Percentiles rank a stretch among this genome's conserved stretches.
phyloP scores from a whole-genome alignment of 2,797 vertebrate species.

The Enteromius mattozi region DNA sequence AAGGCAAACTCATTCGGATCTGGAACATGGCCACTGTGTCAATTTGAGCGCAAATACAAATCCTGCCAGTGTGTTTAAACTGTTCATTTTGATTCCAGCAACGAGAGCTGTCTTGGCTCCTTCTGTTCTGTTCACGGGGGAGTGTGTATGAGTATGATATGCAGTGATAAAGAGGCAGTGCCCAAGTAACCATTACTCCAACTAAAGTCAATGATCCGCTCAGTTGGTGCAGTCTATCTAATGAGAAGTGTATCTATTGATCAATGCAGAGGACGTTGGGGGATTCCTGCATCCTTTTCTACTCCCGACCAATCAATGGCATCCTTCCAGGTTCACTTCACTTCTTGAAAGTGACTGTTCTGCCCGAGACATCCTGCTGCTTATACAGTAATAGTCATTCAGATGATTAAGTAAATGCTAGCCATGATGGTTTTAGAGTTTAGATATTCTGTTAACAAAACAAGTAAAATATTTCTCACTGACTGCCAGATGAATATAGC shows the following conservation, averaged over 20 bases:
- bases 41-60: slow-evolving; percentile 10
- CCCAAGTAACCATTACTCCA: slow-evolving; percentile 29
- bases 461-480: not conserved
- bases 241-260: slow-evolving; percentile 50
- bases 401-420: not conserved
- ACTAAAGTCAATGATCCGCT: slow-evolving; percentile 41
- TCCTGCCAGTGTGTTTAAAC: slow-evolving; percentile 14
- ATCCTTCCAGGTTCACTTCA: slow-evolving; percentile 27
- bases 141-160: slow-evolving; percentile 13
- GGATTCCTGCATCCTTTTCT: slow-evolving; percentile 40
- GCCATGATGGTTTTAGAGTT: not conserved
- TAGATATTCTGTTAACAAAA: slow-evolving; percentile 7
- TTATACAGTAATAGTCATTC: slow-evolving; percentile 14
- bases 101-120: slow-evolving; percentile 1
- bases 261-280: slow-evolving; percentile 15
- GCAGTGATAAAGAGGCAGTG: slow-evolving; percentile 29
- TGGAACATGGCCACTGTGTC: slow-evolving; percentile 1
- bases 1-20: not conserved
- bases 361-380: not conserved
- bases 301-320: slow-evolving; percentile 32
- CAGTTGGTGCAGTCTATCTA: slow-evolving; percentile 35
- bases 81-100: slow-evolving; percentile 20
- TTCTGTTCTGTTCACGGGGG: not conserved
- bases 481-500: not conserved
- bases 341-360: slow-evolving; percentile 17